Percentiles rank a stretch among this genome's conserved stretches.
phyloP scores from a whole-genome alignment of 2,888 invertebrate species.

The Ochlodes sylvanus region DNA sequence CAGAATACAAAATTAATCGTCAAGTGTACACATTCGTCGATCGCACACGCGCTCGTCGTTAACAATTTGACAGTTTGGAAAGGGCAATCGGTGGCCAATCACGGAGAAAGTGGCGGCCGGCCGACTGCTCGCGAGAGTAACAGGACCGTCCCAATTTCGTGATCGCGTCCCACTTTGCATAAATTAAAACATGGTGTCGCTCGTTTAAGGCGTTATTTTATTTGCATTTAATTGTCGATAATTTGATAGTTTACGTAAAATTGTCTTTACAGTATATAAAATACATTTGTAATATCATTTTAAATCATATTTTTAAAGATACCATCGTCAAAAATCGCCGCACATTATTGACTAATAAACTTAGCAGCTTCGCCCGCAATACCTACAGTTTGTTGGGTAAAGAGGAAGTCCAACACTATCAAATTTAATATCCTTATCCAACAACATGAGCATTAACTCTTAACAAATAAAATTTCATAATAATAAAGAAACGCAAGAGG shows the following conservation, averaged over 20 bases:
- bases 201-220: constrained; percentile 10
- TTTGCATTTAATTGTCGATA: constrained; percentile 6
- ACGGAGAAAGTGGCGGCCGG: constrained; percentile 29
- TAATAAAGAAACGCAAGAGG: constrained; percentile 2
- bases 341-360: no score
- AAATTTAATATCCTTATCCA: neutral
- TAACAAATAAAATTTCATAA: constrained; percentile 3
- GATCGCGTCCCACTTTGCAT: constrained; percentile 33
- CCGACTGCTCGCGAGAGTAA: constrained; percentile 6
- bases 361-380: no score
- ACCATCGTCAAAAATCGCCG: no score
- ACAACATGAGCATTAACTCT: neutral
- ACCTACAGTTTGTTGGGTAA: no score
- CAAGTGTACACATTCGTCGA: neutral
- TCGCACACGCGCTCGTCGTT: constrained; percentile 5
- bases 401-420: neutral
- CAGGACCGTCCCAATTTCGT: constrained; percentile 15
- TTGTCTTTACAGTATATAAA: no score
- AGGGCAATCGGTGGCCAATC: constrained; percentile 24
- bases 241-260: neutral
- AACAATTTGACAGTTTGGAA: constrained; percentile 21
- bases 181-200: constrained; percentile 22
- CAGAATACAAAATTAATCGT: no score
- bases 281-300: no score
- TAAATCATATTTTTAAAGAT: no score